These are phyloP conservation scores for Tinea pellionella DNA, from an alignment of 2,888 invertebrate species.

Conservation along the genomic window DNA sequence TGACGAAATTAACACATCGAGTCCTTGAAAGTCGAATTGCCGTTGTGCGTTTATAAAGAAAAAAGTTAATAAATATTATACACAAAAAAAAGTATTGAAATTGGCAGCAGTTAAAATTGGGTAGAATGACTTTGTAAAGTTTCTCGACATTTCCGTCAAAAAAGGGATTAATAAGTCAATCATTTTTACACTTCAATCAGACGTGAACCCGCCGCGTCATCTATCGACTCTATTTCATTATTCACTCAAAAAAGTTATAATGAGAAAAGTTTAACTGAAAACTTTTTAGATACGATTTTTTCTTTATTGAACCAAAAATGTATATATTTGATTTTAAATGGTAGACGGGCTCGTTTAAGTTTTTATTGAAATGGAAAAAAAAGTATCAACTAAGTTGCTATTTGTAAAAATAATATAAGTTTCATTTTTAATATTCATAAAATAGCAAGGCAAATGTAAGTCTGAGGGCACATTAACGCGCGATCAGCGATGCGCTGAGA, in stretches of 20 bases:
- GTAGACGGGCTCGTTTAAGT: neutral
- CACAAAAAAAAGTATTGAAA: neutral
- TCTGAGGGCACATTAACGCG: too few species aligned
- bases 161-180: conserved; percentile 11
- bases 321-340: conserved; percentile 6
- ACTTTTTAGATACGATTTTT: conserved; percentile 5
- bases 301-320: conserved; percentile 13
- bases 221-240: conserved; percentile 25
- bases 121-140: conserved; percentile 4
- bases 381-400: too few species aligned
- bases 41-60: neutral
- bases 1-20: too few species aligned
- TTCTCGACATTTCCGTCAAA: conserved; percentile 3
- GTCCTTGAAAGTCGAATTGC: too few species aligned
- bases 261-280: conserved; percentile 25
- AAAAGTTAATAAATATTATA: neutral
- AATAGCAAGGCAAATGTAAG: too few species aligned
- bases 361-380: neutral
- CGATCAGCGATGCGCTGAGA: too few species aligned
- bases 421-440: too few species aligned
- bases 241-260: conserved; percentile 29
- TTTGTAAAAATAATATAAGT: too few species aligned
- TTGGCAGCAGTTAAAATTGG: neutral
- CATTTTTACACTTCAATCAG: conserved; percentile 14
- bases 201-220: conserved; percentile 21